These are phyloP conservation scores for Monochamus alternatus DNA, from an alignment of 2,888 invertebrate genomes.

Conservation along the genomic window DNA sequence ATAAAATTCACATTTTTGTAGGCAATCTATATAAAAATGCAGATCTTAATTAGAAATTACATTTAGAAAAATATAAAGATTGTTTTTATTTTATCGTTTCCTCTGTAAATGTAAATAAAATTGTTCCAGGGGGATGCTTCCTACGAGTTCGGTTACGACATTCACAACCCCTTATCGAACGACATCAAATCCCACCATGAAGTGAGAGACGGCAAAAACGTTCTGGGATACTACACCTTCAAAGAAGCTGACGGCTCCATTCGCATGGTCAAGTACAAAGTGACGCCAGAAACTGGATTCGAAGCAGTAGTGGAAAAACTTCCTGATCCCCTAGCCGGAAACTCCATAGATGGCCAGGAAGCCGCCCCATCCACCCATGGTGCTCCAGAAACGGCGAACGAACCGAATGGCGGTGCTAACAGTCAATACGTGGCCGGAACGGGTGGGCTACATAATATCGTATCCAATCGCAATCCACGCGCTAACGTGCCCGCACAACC, in stretches of 20 bases:
- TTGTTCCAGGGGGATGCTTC: conserved; percentile 19
- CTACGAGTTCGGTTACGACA: conserved; percentile 67
- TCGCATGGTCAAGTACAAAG: conserved; percentile 65
- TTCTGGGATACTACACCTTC: conserved; percentile 65
- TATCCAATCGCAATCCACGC: not conserved
- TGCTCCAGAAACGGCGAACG: not conserved
- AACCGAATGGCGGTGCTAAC: not conserved
- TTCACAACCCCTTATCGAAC: conserved; percentile 66
- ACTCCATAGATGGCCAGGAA: conserved; percentile 2
- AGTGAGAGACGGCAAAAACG: conserved; percentile 64
- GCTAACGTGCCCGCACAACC: not conserved
- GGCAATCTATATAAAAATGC: no score
- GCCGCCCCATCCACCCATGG: not conserved
- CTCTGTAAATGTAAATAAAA: no score
- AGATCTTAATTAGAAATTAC: no score
- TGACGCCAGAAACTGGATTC: conserved; percentile 21
- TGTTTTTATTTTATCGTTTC: no score
- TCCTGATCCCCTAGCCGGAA: not conserved
- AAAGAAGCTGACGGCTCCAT: conserved; percentile 67
- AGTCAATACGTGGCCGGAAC: conserved; percentile 7
- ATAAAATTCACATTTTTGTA: no score
- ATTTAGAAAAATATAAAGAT: no score
- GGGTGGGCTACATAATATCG: not conserved
- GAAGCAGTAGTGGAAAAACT: conserved; percentile 26
- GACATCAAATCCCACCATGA: conserved; percentile 66